A percentile compares a stretch with the other conserved stretches of the same genome.
Evolutionary conservation across 2,113 vertebrate genomes (phyloP).

Genomic region (Apteryx mantelli): DNA sequence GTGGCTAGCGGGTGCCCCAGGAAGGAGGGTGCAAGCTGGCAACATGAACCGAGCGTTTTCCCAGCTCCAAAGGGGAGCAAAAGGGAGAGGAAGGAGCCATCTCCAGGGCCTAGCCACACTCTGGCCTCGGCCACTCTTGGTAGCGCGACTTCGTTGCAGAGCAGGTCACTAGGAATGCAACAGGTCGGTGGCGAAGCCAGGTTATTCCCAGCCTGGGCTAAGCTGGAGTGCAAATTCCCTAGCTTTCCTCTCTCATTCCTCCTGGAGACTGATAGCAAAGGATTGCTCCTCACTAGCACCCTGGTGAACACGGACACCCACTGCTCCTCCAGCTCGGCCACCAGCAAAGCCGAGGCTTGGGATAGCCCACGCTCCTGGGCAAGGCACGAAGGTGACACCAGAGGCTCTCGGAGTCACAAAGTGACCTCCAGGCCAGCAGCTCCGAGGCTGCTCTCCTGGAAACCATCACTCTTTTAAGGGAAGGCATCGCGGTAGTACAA

Average conservation of each 20-base stretch:
- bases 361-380: background rate
- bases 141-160: background rate
- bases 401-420: no score
- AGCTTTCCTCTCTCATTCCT: background rate
- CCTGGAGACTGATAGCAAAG: rapidly evolving
- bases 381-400: no score
- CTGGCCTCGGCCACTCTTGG: background rate
- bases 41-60: background rate
- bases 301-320: no score
- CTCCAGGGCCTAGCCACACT: rapidly evolving
- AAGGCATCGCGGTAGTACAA: rapidly evolving
- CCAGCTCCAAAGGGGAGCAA: background rate
- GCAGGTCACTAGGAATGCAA: background rate
- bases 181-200: background rate
- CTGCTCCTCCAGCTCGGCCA: no score
- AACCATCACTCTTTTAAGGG: background rate
- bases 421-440: background rate
- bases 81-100: background rate
- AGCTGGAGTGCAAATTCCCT: background rate
- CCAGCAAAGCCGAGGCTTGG: no score
- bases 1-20: background rate
- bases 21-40: background rate
- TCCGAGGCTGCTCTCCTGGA: background rate
- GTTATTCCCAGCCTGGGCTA: background rate
- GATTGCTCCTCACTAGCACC: background rate